phyloP scores from a whole-genome alignment of 1,140 invertebrate genomes.

The Tribolium madens region DNA sequence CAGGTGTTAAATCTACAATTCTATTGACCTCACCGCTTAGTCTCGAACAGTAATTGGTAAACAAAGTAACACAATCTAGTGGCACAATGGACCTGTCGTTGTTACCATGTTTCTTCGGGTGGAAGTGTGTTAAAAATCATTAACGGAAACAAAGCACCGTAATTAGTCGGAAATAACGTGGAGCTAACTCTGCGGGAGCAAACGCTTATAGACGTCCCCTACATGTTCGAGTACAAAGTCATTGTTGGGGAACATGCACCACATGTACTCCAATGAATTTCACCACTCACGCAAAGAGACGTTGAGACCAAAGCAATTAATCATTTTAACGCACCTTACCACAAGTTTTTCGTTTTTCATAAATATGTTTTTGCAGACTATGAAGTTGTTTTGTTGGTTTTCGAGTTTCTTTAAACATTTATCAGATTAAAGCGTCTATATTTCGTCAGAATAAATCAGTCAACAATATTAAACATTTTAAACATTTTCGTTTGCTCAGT shows the following conservation, averaged over 20 bases:
- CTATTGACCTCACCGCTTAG: slow-evolving; percentile 11
- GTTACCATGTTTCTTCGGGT: slow-evolving; percentile 18
- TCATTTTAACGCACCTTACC: background rate
- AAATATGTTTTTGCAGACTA: background rate
- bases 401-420: no score
- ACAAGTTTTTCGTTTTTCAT: no score
- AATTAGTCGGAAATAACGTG: slow-evolving; percentile 40
- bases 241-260: background rate
- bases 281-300: background rate
- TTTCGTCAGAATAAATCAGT: no score
- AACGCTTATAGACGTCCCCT: background rate
- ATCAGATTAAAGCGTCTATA: background rate
- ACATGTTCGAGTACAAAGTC: background rate
- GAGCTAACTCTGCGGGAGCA: slow-evolving; percentile 7
- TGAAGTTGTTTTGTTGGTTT: no score
- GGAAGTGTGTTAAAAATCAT: slow-evolving; percentile 43
- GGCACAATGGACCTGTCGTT: slow-evolving; percentile 16
- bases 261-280: background rate
- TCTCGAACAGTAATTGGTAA: slow-evolving; percentile 29
- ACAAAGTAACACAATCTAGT: slow-evolving; percentile 39
- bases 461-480: background rate
- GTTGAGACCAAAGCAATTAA: background rate
- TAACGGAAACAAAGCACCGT: slow-evolving; percentile 44
- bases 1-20: slow-evolving; percentile 30
- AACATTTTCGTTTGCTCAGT: slow-evolving; percentile 12